A percentile compares a stretch with the other conserved stretches of the same genome.
Evolutionary conservation across 2,888 invertebrate species (phyloP).

Genomic region (Noctuana brunneofusca): DNA sequence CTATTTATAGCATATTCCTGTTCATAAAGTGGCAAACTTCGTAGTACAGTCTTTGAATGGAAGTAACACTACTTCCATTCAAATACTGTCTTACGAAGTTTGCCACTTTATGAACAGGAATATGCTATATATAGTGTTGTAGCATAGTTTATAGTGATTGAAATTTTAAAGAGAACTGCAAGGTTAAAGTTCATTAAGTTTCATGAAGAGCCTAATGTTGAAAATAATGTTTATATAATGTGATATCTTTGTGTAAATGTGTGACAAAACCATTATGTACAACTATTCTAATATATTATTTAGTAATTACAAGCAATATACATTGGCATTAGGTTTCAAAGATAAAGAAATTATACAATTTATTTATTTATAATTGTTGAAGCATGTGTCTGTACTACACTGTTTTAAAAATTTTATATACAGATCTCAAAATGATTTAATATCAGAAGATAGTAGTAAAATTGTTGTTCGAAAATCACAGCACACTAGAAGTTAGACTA

Average conservation of each 20-base stretch:
- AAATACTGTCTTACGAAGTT: too few relatives aligned
- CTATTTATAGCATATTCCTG: too few relatives aligned
- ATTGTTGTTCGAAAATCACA: slow-evolving; percentile 10
- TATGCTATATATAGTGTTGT: too few relatives aligned
- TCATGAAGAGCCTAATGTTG: slow-evolving; percentile 2
- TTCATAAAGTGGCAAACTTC: too few relatives aligned
- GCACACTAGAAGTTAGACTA: slow-evolving; percentile 13
- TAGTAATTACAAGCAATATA: slow-evolving; percentile 13
- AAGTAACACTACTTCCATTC: too few relatives aligned
- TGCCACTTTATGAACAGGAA: too few relatives aligned
- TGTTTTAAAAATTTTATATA: slow-evolving; percentile 13
- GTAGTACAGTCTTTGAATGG: too few relatives aligned
- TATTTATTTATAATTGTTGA: slow-evolving; percentile 27
- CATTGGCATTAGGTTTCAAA: slow-evolving; percentile 5
- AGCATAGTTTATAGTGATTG: too few relatives aligned
- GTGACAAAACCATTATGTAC: slow-evolving; percentile 8
- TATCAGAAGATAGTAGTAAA: slow-evolving; percentile 3
- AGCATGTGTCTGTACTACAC: slow-evolving; percentile 4
- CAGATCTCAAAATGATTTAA: slow-evolving; percentile 14
- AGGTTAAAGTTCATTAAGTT: slow-evolving; percentile 21
- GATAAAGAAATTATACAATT: slow-evolving; percentile 19
- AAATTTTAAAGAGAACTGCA: slow-evolving; percentile 14
- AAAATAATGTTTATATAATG: slow-evolving; percentile 18
- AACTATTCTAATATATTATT: slow-evolving; percentile 5
- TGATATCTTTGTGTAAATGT: slow-evolving; percentile 13